Evolutionary conservation across 1,140 invertebrate species (phyloP).

Genomic region (Pseudoatta argentina): DNA sequence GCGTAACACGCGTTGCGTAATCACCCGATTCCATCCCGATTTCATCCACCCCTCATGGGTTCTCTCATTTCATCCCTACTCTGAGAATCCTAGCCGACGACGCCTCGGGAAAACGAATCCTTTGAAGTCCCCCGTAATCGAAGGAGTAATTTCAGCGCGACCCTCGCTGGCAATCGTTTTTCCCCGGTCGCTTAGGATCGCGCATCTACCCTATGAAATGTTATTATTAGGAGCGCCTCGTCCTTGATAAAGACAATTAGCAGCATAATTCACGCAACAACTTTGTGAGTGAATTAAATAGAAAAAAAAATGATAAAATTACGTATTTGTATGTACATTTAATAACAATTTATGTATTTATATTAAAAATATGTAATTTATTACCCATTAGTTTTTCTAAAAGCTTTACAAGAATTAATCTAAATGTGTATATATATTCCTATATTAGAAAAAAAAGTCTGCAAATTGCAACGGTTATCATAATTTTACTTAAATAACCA

Average conservation of each 20-base stretch:
- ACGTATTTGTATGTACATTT: neutral
- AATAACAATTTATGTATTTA: neutral
- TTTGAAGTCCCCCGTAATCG: conserved; percentile 73
- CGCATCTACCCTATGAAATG: conserved; percentile 11
- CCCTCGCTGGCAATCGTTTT: conserved; percentile 55
- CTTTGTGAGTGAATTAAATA: neutral
- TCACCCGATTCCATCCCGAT: conserved; percentile 15
- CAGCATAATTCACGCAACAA: conserved; percentile 35
- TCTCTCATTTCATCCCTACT: conserved; percentile 36
- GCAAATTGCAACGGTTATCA: too few relatives aligned
- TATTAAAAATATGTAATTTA: neutral
- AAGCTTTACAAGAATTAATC: too few relatives aligned
- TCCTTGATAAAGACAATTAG: conserved; percentile 58
- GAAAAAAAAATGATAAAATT: neutral
- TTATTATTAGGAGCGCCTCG: conserved; percentile 21
- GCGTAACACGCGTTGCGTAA: conserved; percentile 70
- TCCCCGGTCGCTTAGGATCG: neutral
- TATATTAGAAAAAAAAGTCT: too few relatives aligned
- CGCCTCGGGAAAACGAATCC: conserved; percentile 62
- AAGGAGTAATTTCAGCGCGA: conserved; percentile 72
- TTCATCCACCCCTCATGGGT: neutral
- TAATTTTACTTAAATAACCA: too few relatives aligned
- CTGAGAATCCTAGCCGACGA: conserved; percentile 21
- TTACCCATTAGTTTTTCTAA: too few relatives aligned
- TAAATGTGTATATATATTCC: too few relatives aligned